Evolutionary conservation across 1,140 invertebrate genomes (phyloP).

Genomic region (Dufourea novaeangliae): DNA sequence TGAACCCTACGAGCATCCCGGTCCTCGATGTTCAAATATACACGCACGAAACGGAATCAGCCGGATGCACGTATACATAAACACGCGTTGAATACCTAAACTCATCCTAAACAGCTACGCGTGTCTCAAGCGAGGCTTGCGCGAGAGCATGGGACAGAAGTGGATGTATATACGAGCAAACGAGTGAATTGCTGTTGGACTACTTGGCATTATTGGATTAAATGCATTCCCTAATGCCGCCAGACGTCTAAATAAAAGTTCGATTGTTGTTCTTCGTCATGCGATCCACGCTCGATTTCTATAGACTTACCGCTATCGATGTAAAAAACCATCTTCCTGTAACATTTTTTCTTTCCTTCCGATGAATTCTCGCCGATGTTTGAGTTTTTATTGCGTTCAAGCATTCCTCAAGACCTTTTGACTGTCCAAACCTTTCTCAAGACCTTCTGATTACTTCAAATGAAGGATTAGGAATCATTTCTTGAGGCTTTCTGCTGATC

Average conservation of each 20-base stretch:
- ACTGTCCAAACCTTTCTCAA: no score
- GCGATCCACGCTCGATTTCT: not conserved
- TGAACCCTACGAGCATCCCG: not conserved
- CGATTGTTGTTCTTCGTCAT: conserved; percentile 23
- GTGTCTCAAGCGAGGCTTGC: conserved; percentile 24
- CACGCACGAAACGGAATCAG: not conserved
- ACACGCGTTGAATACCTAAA: conserved; percentile 54
- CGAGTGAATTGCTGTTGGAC: conserved; percentile 41
- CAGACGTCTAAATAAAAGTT: conserved; percentile 37
- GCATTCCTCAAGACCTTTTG: no score
- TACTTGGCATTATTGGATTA: conserved; percentile 46
- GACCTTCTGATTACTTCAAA: no score
- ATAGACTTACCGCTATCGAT: not conserved
- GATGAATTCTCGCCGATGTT: no score
- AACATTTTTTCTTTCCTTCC: not conserved
- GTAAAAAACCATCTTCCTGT: not conserved
- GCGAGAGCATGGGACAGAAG: not conserved
- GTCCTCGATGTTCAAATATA: conserved; percentile 23
- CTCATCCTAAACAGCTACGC: conserved; percentile 39
- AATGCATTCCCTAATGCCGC: conserved; percentile 39
- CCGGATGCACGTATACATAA: conserved; percentile 34
- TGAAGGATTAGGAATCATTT: no score
- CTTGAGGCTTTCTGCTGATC: no score
- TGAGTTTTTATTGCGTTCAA: no score
- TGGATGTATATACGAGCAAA: conserved; percentile 42